Evolutionary conservation across 1,140 invertebrate genomes (phyloP).

Genomic region (Pseudachorutes palmiensis): DNA sequence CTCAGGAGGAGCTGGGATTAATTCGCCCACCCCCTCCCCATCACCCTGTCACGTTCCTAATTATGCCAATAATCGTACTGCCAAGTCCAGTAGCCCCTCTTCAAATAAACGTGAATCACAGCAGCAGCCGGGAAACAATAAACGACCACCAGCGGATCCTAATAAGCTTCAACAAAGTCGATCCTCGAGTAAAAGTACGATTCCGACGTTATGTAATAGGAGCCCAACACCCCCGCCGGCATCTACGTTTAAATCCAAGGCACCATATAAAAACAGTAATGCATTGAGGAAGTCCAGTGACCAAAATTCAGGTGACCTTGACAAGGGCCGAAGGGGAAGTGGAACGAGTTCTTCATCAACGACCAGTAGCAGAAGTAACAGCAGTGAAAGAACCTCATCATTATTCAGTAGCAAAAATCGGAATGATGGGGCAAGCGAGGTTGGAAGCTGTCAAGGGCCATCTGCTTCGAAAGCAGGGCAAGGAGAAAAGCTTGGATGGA

Average conservation of each 20-base stretch:
- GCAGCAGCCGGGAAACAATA: conserved; percentile 14
- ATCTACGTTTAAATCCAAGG: background rate
- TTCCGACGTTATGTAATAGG: conserved; percentile 12
- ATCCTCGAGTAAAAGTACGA: conserved; percentile 8
- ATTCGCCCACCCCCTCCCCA: background rate
- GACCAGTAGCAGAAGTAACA: conserved; percentile 34
- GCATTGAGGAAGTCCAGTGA: conserved; percentile 8
- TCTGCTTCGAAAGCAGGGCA: background rate
- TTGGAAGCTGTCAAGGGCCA: background rate
- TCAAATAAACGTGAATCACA: conserved; percentile 11
- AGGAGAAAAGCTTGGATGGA: conserved; percentile 45
- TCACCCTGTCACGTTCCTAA: conserved; percentile 1
- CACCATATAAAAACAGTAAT: conserved; percentile 4
- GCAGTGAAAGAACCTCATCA: conserved; percentile 21
- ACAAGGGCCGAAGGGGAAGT: conserved; percentile 26
- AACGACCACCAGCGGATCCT: conserved; percentile 35
- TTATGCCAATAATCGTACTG: background rate
- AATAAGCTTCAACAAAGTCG: conserved; percentile 33
- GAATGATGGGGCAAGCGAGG: background rate
- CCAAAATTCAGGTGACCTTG: background rate
- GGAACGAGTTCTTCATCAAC: conserved; percentile 29
- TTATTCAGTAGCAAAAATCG: background rate
- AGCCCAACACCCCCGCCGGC: conserved; percentile 18
- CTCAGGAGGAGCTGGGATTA: background rate
- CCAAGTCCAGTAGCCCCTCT: background rate